Evolutionary conservation across 1,140 invertebrate genomes (phyloP), one percentile per base, ranked within the genome.

Genomic region (Papilio aristodemus): DNA sequence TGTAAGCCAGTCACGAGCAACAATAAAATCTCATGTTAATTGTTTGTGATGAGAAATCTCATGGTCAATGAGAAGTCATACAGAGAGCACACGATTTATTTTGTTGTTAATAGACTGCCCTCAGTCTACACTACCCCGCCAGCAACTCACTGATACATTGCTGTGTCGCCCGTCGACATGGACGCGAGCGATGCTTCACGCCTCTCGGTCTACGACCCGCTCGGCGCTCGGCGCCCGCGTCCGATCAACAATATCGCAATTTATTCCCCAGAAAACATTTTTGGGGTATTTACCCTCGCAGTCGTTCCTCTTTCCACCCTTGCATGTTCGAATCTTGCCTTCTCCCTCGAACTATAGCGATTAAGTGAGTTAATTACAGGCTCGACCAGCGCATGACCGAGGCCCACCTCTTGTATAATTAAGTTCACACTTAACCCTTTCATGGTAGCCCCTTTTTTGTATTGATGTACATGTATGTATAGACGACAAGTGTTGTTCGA

Each of bases 301-400:
- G 17, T 22, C 46, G 10, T 11, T 50, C 46, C 9, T 50, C 19
- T 22, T 50, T 9, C 17, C 3, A 11, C 46, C 10, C 11, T 11
- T 11, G 9, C 9, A 3, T 11, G 46, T 3, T 50, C 11, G 11
- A 10, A 22, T 50, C 8, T 22, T 4, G 8, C 46, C 9, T 11
- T 50, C 46, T 32, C 57, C 32, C 25, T 32, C 27, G 25, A 36
- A 59, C 25, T 17, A 59, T 13, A 7, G 57, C 32, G 32, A 62
- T 62, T 62, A 62, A 62, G 59, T 62, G 59, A 62, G 59, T 62
- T 62, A 62, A 62, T 62, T 62, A 62, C 36, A 62, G 59, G 59
- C 59, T 62, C 59, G 59, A 13, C 59, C 59, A 62, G 59, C 59
- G 59, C 36, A 62, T 62, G 59, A 39, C 59, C 37, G 59, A 37